Percentiles rank a stretch among this genome's conserved stretches.
phyloP scores from a whole-genome alignment of 2,113 vertebrate species.

The Forbesichthys agassizii region DNA sequence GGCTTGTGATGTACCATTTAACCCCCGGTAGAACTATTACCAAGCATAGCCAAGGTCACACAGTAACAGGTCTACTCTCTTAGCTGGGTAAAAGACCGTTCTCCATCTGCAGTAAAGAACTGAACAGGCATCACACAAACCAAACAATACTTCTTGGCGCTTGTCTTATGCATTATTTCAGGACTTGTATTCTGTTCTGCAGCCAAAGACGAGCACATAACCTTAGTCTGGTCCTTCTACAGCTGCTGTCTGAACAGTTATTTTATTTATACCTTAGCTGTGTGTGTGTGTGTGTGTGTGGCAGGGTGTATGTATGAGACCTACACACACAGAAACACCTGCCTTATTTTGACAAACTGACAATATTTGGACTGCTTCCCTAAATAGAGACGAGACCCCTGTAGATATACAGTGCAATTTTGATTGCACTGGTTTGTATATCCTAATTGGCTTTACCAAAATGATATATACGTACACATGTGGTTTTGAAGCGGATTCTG shows the following conservation, averaged over 20 bases:
- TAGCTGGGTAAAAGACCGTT: constrained; percentile 20
- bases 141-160: neutral
- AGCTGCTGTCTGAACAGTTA: constrained; percentile 34
- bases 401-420: constrained; percentile 21
- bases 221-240: constrained; percentile 31
- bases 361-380: constrained; percentile 33
- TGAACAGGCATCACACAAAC: neutral
- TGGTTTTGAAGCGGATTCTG: too few species aligned
- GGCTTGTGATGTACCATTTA: constrained; percentile 29
- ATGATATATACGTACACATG: too few species aligned
- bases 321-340: constrained; percentile 19
- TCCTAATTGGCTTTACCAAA: constrained; percentile 23
- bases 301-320: constrained; percentile 32
- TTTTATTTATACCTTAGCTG: constrained; percentile 45
- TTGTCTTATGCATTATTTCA: constrained; percentile 28
- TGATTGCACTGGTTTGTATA: constrained; percentile 19
- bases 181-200: constrained; percentile 12
- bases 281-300: constrained; percentile 39
- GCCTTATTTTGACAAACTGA: constrained; percentile 36
- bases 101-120: constrained; percentile 7
- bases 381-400: constrained; percentile 43
- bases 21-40: constrained; percentile 13
- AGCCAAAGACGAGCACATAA: constrained; percentile 20
- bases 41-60: constrained; percentile 35
- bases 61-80: constrained; percentile 11